Percentiles rank a stretch among this genome's conserved stretches.
Conservation (phyloP, 2,113 vertebrate species). For the Tragelaphus scriptus region DNA sequence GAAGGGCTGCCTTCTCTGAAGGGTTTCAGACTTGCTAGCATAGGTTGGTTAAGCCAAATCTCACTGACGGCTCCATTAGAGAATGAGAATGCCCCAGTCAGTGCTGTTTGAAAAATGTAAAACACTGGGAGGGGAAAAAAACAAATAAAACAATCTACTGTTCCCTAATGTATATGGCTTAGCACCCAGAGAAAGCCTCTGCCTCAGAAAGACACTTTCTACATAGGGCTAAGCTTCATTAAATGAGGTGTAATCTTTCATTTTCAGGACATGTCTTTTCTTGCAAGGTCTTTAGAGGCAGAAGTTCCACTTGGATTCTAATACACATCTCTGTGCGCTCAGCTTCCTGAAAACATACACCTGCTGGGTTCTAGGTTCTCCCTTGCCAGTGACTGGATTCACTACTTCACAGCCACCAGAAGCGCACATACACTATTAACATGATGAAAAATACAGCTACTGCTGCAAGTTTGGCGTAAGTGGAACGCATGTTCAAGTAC, state of each 20-base stretch:
- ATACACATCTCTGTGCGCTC: slow-evolving; percentile 78
- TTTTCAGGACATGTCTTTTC: slow-evolving; percentile 67
- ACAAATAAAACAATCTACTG: slow-evolving; percentile 52
- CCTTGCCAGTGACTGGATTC: slow-evolving; percentile 45
- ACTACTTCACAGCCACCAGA: slow-evolving; percentile 97
- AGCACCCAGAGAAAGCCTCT: slow-evolving; percentile 76
- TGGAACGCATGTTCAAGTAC: slow-evolving; percentile 99
- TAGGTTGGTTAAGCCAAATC: slow-evolving; percentile 40
- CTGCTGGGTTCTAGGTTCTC: slow-evolving; percentile 70
- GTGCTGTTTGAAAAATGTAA: slow-evolving; percentile 29
- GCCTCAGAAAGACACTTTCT: slow-evolving; percentile 68
- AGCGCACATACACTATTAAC: slow-evolving; percentile 97
- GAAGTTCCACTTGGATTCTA: slow-evolving; percentile 77
- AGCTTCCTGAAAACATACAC: slow-evolving; percentile 76
- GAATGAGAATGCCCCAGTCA: slow-evolving; percentile 28
- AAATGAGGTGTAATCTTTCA: slow-evolving; percentile 65
- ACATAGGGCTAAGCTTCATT: slow-evolving; percentile 65
- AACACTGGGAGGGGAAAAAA: slow-evolving; percentile 22
- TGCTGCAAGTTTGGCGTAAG: slow-evolving; percentile 96
- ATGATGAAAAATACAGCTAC: slow-evolving; percentile 98
- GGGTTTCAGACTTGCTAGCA: slow-evolving; percentile 40
- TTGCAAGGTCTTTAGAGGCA: slow-evolving; percentile 63
- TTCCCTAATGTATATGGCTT: slow-evolving; percentile 65
- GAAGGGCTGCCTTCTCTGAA: slow-evolving; percentile 66
- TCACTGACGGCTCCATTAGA: slow-evolving; percentile 45